phyloP scores from a whole-genome alignment of 2,113 vertebrate genomes.

The Rissa tridactyla region DNA sequence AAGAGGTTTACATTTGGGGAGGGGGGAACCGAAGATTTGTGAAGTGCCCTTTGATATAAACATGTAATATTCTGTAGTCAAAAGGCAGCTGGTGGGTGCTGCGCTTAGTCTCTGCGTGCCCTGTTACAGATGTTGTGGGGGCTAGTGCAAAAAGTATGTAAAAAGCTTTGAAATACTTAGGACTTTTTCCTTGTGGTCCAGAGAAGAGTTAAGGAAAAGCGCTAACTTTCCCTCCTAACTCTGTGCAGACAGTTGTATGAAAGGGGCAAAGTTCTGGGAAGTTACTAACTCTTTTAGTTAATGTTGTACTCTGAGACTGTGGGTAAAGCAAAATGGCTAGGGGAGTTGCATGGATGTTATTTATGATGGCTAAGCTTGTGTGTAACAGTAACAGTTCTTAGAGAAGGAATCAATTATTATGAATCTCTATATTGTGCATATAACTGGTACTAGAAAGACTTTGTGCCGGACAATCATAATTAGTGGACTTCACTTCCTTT shows the following conservation, averaged over 20 bases:
- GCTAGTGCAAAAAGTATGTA: not conserved
- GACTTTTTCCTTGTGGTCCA: not conserved
- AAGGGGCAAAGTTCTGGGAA: not conserved
- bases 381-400: not conserved
- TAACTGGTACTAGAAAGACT: not conserved
- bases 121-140: not conserved
- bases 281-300: not conserved
- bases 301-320: not conserved
- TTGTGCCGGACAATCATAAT: not conserved
- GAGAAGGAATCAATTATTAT: not conserved
- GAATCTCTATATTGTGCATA: not conserved
- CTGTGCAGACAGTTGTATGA: not conserved
- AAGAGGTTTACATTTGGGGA: not conserved
- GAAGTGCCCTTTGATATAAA: not conserved
- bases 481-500: not conserved
- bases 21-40: not conserved
- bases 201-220: not conserved
- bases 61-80: not conserved
- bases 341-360: fast-evolving
- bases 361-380: not conserved
- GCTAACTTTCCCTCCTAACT: not conserved
- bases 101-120: not conserved
- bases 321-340: not conserved
- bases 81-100: not conserved
- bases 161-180: not conserved